Evolutionary conservation across 2,797 vertebrate species (phyloP), one percentile per base, ranked within the genome.

Genomic region (Chrysocyon brachyurus): DNA sequence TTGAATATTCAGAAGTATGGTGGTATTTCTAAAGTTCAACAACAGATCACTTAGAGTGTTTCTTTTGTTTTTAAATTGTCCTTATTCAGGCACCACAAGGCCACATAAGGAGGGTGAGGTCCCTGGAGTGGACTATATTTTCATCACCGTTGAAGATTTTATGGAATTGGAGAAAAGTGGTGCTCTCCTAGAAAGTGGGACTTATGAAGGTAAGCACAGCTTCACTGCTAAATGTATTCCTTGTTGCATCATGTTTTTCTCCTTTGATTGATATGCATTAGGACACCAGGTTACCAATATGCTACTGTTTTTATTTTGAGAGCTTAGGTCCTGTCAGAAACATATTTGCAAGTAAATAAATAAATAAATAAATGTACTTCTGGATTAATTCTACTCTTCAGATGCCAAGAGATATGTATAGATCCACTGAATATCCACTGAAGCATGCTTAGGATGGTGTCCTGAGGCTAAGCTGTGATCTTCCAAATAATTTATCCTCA

Each of bases 51-150:
- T 93, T 61, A 96, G 59, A 52, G 8, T 57, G 9, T 98, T 86
- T 97, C 97, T 95, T n/a, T 4, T 98, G 85, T 97, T 88, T 94
- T 98, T 97, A 96, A 97, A 89, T 87, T 95, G 66, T 46, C 73
- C 57, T 94, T 88, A 97, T 68, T 84, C 96, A 99, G 99, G 99
- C 99, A 99, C 99, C 86, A 99, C 99, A 99, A 99, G 99, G 99
- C 99, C 99, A 98, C 99, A 99, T 99, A 99, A 99, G 99, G 99
- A 99, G 99, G 99, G 99, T 57, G 99, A 99, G 98, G 99, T 99
- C 98, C 99, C 99, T 0, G 99, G 99, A 97, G 99, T 99, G 99
- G 99, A 99, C 99, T 99, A 99, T 98, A 99, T 99, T 98, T 99
- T 99, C 97, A 99, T 99, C 98, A 99, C 99, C 57, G 98, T 99